Base-by-base conservation (phyloP, 1,140 invertebrate species). In the Elysia chlorotica region DNA sequence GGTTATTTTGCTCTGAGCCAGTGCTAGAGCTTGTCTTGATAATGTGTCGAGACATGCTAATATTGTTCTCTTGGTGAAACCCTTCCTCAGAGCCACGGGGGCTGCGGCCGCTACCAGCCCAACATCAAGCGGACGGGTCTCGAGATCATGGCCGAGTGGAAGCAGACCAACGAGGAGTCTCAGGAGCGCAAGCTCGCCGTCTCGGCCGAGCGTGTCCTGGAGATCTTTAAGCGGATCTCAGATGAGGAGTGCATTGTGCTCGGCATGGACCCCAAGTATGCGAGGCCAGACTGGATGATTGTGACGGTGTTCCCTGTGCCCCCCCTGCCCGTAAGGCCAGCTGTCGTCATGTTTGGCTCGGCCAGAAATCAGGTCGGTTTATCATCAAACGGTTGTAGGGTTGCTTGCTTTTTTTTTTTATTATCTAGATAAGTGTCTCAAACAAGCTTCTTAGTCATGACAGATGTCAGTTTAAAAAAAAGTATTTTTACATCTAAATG, bases 201-300 rank as follows among this genome's bases (percentile, higher is more conserved):
- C 0, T 94, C 95, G 3, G 98, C 98, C 0, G 98, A 99, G 86
- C 89, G 96, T 73, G 96, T 97, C 0, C 94, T 94, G 90, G 97
- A 99, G 88, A 98, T 99, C 75, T 92, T 99, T 19, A 98, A 97
- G 87, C 93, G 96, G 79, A 99, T 99, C 61, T 93, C 94, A 28
- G 98, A 99, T 88, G 98, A 99, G 83, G 98, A 99, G 82, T 97
- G 95, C 76, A 93, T 94, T 74, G 94, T 98, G 63, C 87, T 99
- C 61, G 98, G 97, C 62, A 97, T 97, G 95, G 95, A 98, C 85
- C 95, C 95, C 0, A 95, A 95, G 85, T 99, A 93, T 89, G 94
- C 97, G 0, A 90, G 98, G 63, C 98, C 98, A 19, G 98, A 99
- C 90, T 99, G 98, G 97, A 99, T 99, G 97, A 93, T 99, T 59